Percentiles rank a stretch among this genome's conserved stretches.
phyloP scores from a whole-genome alignment of 2,888 invertebrate species.

The Cylindroiulus punctatus region DNA sequence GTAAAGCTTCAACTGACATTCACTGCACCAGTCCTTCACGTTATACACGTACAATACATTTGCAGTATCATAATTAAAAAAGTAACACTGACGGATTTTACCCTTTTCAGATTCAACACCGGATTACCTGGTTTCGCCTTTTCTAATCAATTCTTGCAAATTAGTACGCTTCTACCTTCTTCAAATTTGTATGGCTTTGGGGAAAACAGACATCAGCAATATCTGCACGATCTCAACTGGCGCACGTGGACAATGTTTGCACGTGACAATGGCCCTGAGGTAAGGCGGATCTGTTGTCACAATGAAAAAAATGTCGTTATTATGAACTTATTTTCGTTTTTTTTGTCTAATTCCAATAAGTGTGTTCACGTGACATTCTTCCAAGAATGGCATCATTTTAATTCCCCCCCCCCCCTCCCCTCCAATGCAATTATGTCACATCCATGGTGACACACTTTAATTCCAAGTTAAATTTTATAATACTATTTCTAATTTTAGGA shows the following conservation, averaged over 20 bases:
- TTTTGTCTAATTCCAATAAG: no score
- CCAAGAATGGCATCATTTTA: no score
- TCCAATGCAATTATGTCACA: no score
- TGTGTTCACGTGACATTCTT: no score
- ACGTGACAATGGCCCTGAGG: constrained; percentile 49
- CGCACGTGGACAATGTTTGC: constrained; percentile 57
- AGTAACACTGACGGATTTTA: background rate
- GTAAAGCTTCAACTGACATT: no score
- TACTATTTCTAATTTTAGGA: constrained; percentile 65
- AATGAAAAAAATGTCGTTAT: no score
- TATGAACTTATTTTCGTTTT: background rate
- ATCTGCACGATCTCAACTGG: constrained; percentile 69
- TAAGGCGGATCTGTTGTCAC: background rate
- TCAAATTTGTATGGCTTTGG: constrained; percentile 79
- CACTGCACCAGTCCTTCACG: no score
- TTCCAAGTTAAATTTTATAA: no score
- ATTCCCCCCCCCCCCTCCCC: no score
- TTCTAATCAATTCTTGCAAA: constrained; percentile 79
- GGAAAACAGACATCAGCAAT: constrained; percentile 72
- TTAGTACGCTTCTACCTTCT: constrained; percentile 74
- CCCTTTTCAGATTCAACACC: constrained; percentile 72
- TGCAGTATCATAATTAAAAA: no score
- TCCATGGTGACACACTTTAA: no score
- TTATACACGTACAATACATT: no score
- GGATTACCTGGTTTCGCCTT: constrained; percentile 76